These are phyloP conservation scores for Actinostola sp. DNA, from an alignment of 92 coral and sea anemone species.

Conservation along the genomic window DNA sequence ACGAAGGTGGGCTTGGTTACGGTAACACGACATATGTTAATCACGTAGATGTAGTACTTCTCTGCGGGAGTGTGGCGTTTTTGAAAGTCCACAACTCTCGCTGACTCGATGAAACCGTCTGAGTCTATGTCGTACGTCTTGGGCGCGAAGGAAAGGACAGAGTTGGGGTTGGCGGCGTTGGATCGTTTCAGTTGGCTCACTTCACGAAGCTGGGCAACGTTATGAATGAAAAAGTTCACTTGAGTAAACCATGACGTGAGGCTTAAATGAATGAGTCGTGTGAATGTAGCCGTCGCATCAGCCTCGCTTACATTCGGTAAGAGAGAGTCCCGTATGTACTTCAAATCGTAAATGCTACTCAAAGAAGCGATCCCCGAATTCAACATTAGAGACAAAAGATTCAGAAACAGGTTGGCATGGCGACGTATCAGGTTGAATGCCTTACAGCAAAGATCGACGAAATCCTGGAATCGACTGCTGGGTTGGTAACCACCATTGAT, in stretches of 20 bases:
- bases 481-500: conserved; percentile 98
- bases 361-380: conserved; percentile 93
- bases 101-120: conserved; percentile 86
- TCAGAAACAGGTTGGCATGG: conserved; percentile 87
- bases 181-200: conserved; percentile 74
- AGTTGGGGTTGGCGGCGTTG: conserved; percentile 34
- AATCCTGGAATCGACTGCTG: conserved; percentile 95
- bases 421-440: conserved; percentile 96
- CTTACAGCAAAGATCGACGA: conserved; percentile 92
- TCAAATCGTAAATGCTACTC: conserved; percentile 76
- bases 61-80: conserved; percentile 91
- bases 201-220: conserved; percentile 96
- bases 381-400: conserved; percentile 87
- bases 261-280: conserved; percentile 90
- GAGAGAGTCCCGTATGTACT: conserved; percentile 92
- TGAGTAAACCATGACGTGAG: conserved; percentile 97
- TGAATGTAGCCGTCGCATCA: conserved; percentile 92
- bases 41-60: conserved; percentile 90
- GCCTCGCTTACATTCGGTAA: conserved; percentile 86
- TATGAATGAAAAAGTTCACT: conserved; percentile 97
- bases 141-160: conserved; percentile 90
- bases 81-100: conserved; percentile 95
- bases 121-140: conserved; percentile 62
- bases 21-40: conserved; percentile 85
- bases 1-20: conserved; percentile 78